Base-by-base conservation (phyloP, 2,888 invertebrate genomes). In the Ennomos quercinarius region DNA sequence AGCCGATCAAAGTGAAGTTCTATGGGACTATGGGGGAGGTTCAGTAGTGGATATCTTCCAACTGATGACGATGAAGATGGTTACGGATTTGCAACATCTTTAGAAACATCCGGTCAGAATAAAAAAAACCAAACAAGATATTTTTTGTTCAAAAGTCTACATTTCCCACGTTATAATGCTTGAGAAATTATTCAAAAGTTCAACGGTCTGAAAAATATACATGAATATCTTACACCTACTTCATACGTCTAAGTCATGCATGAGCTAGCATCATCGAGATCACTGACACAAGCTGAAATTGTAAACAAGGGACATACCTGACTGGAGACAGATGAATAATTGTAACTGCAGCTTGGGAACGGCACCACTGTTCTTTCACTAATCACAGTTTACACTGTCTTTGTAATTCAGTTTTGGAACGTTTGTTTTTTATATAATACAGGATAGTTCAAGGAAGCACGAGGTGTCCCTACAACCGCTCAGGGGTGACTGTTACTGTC, bases 401-500 rank as follows among this genome's bases (percentile, higher is more conserved):
- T 45, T 78, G 47, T 74, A 63, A 74, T 61, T 74, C 71, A 66
- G 72, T 76, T 48, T 76, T 74, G 63, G 68, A 83, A 72, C 80
- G 81, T 81, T 87, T 89, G 89, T 90, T 91, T 82, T n/a, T 86
- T 84, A 72, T 86, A 47, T 56, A 52, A 55, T 57, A 58, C 60
- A 57, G 57, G 69, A 67, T 68, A 72, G 64, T 65, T 68, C 67
- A 61, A 63, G 57, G 68, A 67, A 71, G 77, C 81, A 77, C 90
- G 82, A 80, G 84, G 74, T 71, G 69, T 71, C 85, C 85, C 84
- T 83, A 64, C 80, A 77, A 77, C 79, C 63, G 82, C 85, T 85
- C 81, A 74, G 86, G 91, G 90, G 89, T 91, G 86, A 92, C 91
- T 92, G 91, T 87, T 90, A 78, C 83, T 88, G 87, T 89, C 89